Evolutionary conservation across 2,888 invertebrate species (phyloP).

Genomic region (Cyaniris semiargus): DNA sequence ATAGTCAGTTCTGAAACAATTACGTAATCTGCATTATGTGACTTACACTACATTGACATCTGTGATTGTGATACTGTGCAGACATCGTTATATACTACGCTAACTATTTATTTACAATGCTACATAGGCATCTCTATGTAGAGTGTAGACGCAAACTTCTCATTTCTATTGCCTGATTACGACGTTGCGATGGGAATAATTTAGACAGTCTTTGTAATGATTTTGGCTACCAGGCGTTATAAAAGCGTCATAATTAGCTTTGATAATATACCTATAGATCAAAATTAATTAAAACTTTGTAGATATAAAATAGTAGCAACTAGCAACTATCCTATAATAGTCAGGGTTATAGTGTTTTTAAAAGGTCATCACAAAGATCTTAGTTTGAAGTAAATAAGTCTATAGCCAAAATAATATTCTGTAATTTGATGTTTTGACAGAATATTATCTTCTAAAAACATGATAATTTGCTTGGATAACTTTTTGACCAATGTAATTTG

Average conservation of each 20-base stretch:
- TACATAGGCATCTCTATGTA: background rate
- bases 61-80: constrained; percentile 14
- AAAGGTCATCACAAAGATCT: background rate
- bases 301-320: too few relatives aligned
- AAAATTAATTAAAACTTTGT: too few relatives aligned
- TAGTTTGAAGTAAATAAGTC: background rate
- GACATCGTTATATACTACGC: background rate
- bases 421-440: constrained; percentile 2
- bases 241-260: too few relatives aligned
- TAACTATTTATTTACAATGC: background rate
- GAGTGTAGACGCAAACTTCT: background rate
- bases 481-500: background rate
- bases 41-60: constrained; percentile 22
- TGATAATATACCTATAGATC: too few relatives aligned
- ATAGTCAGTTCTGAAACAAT: constrained; percentile 48
- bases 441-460: background rate
- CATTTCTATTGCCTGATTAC: background rate
- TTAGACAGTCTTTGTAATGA: background rate
- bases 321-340: too few relatives aligned
- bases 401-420: background rate
- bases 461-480: background rate
- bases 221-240: too few relatives aligned
- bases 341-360: too few relatives aligned
- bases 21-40: constrained; percentile 37
- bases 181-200: background rate